Evolutionary conservation across 2,797 vertebrate genomes (phyloP), one percentile per base, ranked within the genome.

Genomic region (Cryptoprocta ferox): DNA sequence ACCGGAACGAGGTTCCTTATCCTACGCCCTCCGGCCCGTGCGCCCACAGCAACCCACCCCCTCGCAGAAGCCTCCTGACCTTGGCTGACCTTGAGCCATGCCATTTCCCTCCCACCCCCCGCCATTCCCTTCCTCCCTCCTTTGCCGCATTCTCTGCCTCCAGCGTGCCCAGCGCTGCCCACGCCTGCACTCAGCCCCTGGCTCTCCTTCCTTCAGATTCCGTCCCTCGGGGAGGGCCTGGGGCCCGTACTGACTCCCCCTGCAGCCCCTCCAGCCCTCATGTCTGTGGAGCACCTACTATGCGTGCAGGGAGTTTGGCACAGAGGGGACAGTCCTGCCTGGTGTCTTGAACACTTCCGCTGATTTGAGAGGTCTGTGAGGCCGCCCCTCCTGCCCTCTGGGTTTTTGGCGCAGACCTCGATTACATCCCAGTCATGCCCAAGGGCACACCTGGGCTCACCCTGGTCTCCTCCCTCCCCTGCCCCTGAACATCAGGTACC

Each of bases 1-100:
- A 84, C 37, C 30, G 15, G 12, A 53, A 37, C 28, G 13, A 50
- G 30, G 53, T 3, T 42, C 53, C 50, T 48, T 18, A 21, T 42
- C 13, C 15, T 12, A 15, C n/a, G 59, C 85, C 30, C 37, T 59
- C 66, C 14, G 32, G 48, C 59, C 71, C 15, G 0, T 0, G 6
- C 12, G 10, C 19, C 28, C n/a, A 28, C 2, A 11, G 45, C 24
- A 16, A 42, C 45, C 45, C 24, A 21, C 59, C 15, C 7, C 59
- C 87, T 63, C 59, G 24, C 18, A 4, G 39, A 32, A 75, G 50
- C 68, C 92, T 35, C 78, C 65, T n/a, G 61, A 66, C 80, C 92
- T 71, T 39, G 14, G 37, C 50, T 14, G 24, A 63, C 65, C 89
- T 32, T 73, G 71, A 8, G 8, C 18, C 65, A 3, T 42, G 53